Percentiles rank a stretch among this genome's conserved stretches.
These are phyloP conservation scores for fruit fly (Drosophila melanogaster) DNA, from an alignment of 1,140 invertebrate genomes.

Conservation along the genomic window Release_6_plus_ISO1_MT NT_033777.3:29077501-29078000, in stretches of 20 bases:
- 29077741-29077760: conserved; percentile 51
- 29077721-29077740: conserved; percentile 49
- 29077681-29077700: conserved; percentile 41
- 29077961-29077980: conserved; percentile 25
- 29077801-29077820: conserved; percentile 7
- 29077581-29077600: conserved; percentile 1
- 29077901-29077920: conserved; percentile 23
- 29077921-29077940: conserved; percentile 18
- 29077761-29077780: conserved; percentile 29
- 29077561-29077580: conserved; percentile 4
- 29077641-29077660: conserved; percentile 30
- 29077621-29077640: conserved; percentile 41
- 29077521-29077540: conserved; percentile 25
- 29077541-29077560: conserved; percentile 23
- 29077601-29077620: conserved; percentile 18
- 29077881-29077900: conserved; percentile 27
- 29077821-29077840: conserved; percentile 35
- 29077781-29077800: background rate
- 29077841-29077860: conserved; percentile 47
- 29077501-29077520: background rate
- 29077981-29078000: conserved; percentile 31
- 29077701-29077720: conserved; percentile 43
- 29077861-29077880: conserved; percentile 39
- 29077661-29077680: conserved; percentile 18
- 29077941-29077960: conserved; percentile 11